phyloP scores from a whole-genome alignment of 2,113 vertebrate species.

The Centrocercus urophasianus region DNA sequence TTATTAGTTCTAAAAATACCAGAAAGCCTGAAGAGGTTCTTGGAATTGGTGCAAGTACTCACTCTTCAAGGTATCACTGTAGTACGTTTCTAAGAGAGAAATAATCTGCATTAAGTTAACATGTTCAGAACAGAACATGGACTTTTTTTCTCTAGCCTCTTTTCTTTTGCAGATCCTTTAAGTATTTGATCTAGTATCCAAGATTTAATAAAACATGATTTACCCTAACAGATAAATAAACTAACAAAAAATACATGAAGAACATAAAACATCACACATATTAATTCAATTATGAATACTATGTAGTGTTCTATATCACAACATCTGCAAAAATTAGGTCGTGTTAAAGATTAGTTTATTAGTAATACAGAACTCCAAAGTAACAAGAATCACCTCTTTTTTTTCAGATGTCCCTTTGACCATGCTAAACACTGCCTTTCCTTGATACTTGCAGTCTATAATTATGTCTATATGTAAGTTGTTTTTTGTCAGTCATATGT shows the following conservation, averaged over 20 bases:
- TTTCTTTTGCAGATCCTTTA: background rate
- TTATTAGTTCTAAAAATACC: background rate
- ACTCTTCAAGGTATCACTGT: background rate
- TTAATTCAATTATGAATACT: background rate
- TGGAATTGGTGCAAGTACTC: background rate
- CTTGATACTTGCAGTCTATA: background rate
- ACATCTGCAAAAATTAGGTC: background rate
- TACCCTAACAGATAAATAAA: background rate
- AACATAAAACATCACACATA: background rate
- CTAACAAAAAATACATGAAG: background rate
- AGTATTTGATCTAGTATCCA: background rate
- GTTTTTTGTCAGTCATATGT: background rate
- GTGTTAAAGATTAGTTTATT: background rate
- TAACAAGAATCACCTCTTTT: background rate
- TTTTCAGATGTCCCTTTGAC: background rate
- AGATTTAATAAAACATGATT: background rate
- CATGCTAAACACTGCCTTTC: background rate
- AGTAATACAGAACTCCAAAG: background rate
- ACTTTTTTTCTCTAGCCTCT: background rate
- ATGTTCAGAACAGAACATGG: background rate
- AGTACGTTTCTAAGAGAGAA: background rate
- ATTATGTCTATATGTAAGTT: background rate
- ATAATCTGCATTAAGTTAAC: background rate
- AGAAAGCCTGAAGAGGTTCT: background rate
- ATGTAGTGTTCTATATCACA: background rate